Base-by-base conservation (phyloP, 2,113 vertebrate genomes). In the Hemiscyllium ocellatum region DNA sequence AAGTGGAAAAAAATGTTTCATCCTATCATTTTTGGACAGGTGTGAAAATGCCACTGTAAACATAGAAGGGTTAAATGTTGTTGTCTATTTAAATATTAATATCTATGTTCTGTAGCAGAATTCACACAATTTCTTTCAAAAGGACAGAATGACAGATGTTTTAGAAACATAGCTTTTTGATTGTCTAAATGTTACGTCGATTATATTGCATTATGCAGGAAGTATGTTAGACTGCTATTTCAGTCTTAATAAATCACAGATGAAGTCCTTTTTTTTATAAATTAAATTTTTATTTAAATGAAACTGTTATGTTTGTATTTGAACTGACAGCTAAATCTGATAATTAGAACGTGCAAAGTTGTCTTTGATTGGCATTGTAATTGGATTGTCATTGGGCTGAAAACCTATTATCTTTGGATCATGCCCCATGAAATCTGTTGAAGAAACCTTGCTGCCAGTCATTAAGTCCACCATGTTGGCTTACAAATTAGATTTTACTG, bases 321-420 rank as follows among this genome's bases (percentile, higher is more conserved):
- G 98, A 99, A 98, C 99, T 99, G 98, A 99, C 98, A 99, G 99
- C 98, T 98, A 99, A 99, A 99, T 99, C 98, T 99, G 98, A 99
- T 99, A 99, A 99, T 99, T 99, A 99, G 99, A 99, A 98, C 98
- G 98, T 98, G 98, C 98, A 98, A 98, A 99, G 98, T 99, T 98
- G 98, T 98, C 99, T 99, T 99, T 99, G 99, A 99, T 99, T 99
- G 99, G 99, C 99, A 99, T 98, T 98, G 99, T 99, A 99, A 99
- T 99, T 99, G 99, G 99, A 99, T 99, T 99, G 99, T 99, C 99
- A 99, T 99, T 99, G 99, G 99, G 99, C 99, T 99, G 99, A 99
- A 99, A 99, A 99, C 99, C 99, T 99, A 99, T 99, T 99, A 99
- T 99, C 99, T 99, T 99, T 99, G 99, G 99, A 99, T 99, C 99